Evolutionary conservation across 2,888 invertebrate genomes (phyloP), one percentile per base, ranked within the genome.

Genomic region (Leptodirus hochenwartii): DNA sequence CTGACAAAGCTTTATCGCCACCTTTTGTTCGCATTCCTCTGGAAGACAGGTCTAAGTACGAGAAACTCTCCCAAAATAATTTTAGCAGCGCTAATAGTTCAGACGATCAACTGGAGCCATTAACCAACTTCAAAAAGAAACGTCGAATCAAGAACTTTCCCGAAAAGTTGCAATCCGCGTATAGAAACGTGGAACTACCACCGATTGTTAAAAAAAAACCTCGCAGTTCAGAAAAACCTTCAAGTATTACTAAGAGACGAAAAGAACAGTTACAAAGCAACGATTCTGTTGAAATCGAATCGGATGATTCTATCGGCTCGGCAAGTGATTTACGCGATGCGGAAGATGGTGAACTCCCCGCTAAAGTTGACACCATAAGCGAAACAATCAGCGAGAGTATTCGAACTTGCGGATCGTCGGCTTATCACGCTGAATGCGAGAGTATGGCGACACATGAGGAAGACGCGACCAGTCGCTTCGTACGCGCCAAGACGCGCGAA

Each of bases 41-140:
- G 4, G 75, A 77, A 43, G 74, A 77, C 47, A 62, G 78, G 16
- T 74, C 76, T 12, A 78, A 77, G 43, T 81, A 80, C 46, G 77
- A 78, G 44, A 79, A 80, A 48, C 54, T 81, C 26, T 64, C 69
- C 2, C 67, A 64, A 45, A 62, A 60, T 36, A 69, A 70, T 64
- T 23, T 64, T 54, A 34, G 50, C 31, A 52, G 52, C 1, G 65
- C 64, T 40, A 65, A 64, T 42, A 64, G 62, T 24, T 50, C 47
- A 5, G 44, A 46, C 13, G 62, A 62, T 22, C 56, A 57, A 12
- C 55, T 53, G 34, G 49, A 49, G 25, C 54, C 53, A 29, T 48
- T 47, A 16, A 53, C 52, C 11, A 49, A 51, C 14, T 45, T 44
- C 40, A 53, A 39, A 44, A 51, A 40, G 46, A 51, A 39, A 43